Percentiles rank a stretch among this genome's conserved stretches.
Evolutionary conservation across 2,797 vertebrate species (phyloP).

Genomic region (Coregonus suidteri): DNA sequence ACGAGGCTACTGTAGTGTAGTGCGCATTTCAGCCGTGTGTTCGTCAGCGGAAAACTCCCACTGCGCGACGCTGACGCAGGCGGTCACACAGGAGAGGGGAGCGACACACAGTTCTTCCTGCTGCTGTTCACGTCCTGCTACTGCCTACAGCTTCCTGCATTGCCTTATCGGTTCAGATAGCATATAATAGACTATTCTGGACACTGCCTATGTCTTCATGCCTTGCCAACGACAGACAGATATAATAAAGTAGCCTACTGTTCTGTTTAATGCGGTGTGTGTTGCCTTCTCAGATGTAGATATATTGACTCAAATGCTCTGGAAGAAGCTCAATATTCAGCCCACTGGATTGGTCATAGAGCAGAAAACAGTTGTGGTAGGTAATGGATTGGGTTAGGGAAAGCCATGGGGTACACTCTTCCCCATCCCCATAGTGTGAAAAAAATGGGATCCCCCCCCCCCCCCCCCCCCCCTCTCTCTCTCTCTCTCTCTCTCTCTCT

Average conservation of each 20-base stretch:
- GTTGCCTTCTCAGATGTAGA: background rate
- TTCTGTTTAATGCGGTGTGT: background rate
- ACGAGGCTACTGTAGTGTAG: slow-evolving; percentile 24
- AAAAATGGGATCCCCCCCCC: too few species aligned
- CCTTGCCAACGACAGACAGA: background rate
- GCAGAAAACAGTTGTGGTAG: background rate
- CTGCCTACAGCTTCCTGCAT: slow-evolving; percentile 53
- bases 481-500: too few species aligned
- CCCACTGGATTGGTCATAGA: background rate
- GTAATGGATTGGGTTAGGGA: too few species aligned
- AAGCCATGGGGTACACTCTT: too few species aligned
- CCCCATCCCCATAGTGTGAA: too few species aligned
- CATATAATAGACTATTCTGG: background rate
- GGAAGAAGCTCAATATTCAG: background rate
- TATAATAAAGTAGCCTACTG: background rate
- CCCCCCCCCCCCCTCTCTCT: too few species aligned
- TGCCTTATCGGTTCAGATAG: slow-evolving; percentile 20
- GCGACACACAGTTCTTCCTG: slow-evolving; percentile 36
- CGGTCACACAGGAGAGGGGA: slow-evolving; percentile 63
- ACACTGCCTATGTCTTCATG: background rate
- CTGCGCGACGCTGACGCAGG: slow-evolving; percentile 72
- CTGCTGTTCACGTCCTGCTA: slow-evolving; percentile 7
- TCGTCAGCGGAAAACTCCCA: slow-evolving; percentile 77
- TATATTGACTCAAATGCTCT: too few species aligned
- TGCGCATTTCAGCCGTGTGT: slow-evolving; percentile 55